These are phyloP conservation scores for Meiosimyza decipiens DNA, from an alignment of 2,888 invertebrate species.

Conservation along the genomic window DNA sequence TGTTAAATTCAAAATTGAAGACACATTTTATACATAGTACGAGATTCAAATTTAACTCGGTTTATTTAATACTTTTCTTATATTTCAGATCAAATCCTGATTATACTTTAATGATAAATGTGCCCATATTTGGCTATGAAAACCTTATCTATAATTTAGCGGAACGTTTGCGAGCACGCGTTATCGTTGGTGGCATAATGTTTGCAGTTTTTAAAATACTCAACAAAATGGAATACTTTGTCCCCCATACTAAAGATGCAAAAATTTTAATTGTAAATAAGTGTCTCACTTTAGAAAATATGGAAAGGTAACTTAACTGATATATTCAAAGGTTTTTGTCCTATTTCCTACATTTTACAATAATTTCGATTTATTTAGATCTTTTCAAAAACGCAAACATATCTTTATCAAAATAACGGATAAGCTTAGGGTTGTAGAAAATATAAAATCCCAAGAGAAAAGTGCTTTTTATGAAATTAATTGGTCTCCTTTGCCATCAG, in stretches of 20 bases:
- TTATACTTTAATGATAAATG: constrained; percentile 1
- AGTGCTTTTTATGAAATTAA: constrained; percentile 40
- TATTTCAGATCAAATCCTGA: constrained; percentile 33
- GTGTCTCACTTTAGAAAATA: constrained; percentile 15
- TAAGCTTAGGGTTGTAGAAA: background rate
- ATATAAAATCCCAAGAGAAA: background rate
- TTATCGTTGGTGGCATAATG: constrained; percentile 12
- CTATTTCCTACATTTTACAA: background rate
- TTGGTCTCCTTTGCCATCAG: constrained; percentile 43
- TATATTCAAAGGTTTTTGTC: background rate
- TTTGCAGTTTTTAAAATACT: constrained; percentile 9
- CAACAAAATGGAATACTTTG: constrained; percentile 10
- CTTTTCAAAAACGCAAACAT: background rate
- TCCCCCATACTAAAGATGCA: background rate
- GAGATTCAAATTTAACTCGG: no score
- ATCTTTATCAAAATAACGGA: constrained; percentile 21
- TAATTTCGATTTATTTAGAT: background rate
- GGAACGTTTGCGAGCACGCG: constrained; percentile 7
- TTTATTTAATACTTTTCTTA: background rate
- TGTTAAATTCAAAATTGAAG: no score
- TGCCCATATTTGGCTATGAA: constrained; percentile 30
- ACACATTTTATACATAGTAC: no score
- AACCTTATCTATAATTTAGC: constrained; percentile 6
- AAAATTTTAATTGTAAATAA: constrained; percentile 18
- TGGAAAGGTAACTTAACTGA: constrained; percentile 15